Evolutionary conservation across 2,888 invertebrate species (phyloP).

Genomic region (Lasioglossum vierecki): DNA sequence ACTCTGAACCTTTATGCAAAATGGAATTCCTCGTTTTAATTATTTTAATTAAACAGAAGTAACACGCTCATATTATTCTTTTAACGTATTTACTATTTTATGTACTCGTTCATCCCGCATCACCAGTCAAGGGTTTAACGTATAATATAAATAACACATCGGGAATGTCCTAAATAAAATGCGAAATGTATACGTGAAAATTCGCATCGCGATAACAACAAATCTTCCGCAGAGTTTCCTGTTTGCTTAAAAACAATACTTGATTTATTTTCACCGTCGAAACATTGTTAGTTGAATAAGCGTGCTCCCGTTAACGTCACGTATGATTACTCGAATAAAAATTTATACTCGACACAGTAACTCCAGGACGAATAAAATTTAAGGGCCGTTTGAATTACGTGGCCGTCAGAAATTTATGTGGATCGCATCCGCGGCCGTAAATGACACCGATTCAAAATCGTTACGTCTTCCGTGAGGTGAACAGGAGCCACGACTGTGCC

Average conservation of each 20-base stretch:
- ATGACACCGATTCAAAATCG: neutral
- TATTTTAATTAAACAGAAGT: neutral
- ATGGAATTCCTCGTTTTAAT: neutral
- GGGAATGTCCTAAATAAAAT: neutral
- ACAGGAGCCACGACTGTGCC: neutral
- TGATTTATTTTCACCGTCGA: neutral
- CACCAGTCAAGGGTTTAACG: neutral
- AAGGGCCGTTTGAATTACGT: constrained; percentile 10
- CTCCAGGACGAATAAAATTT: constrained; percentile 19
- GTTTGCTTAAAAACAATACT: neutral
- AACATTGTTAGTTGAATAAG: constrained; percentile 10
- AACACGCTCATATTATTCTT: neutral
- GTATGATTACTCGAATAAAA: constrained; percentile 20
- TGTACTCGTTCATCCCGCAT: neutral
- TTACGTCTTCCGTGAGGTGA: neutral
- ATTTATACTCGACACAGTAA: constrained; percentile 18
- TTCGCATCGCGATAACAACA: neutral
- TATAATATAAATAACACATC: neutral
- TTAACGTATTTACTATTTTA: neutral
- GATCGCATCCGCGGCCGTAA: neutral
- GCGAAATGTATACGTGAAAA: neutral
- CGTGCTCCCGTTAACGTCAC: constrained; percentile 12
- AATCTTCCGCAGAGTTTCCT: neutral
- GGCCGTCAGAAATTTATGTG: constrained; percentile 15
- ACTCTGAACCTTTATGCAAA: neutral